Conservation (phyloP, 2,113 vertebrate species). For the Parus major region DNA sequence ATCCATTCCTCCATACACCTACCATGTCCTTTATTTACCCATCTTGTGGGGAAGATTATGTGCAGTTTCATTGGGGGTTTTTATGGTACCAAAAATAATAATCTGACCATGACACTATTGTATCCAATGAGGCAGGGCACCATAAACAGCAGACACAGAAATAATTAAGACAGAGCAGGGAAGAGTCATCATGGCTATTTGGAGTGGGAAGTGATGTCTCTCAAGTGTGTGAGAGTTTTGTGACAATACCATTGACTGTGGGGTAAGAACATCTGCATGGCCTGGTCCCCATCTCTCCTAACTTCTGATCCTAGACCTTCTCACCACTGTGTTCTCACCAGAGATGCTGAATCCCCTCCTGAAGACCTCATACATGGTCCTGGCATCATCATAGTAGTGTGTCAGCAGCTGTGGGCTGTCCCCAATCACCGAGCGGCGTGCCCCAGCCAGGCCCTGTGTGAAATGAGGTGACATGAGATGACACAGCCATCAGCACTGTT, state of each 20-base stretch:
- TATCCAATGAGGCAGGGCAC: background rate
- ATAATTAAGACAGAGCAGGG: background rate
- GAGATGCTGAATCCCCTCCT: conserved; percentile 91
- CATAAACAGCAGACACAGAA: background rate
- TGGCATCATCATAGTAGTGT: conserved; percentile 92
- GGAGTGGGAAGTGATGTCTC: background rate
- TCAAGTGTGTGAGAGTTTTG: background rate
- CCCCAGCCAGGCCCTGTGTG: conserved; percentile 77
- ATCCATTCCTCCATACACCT: background rate
- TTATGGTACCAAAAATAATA: background rate
- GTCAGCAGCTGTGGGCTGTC: conserved; percentile 83
- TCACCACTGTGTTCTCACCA: conserved; percentile 70
- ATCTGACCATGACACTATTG: background rate
- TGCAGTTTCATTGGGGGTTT: background rate
- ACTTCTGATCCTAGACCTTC: background rate
- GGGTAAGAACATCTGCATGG: background rate
- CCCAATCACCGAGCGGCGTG: conserved; percentile 87
- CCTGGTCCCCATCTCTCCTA: background rate
- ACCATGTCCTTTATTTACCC: background rate
- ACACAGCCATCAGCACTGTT: background rate
- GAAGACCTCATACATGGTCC: conserved; percentile 96
- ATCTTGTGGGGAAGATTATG: background rate
- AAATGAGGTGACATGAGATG: accelerated
- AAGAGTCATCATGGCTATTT: background rate
- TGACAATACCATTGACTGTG: accelerated